These are phyloP conservation scores for Sesamia inferens DNA, from an alignment of 2,888 invertebrate genomes.

Conservation along the genomic window DNA sequence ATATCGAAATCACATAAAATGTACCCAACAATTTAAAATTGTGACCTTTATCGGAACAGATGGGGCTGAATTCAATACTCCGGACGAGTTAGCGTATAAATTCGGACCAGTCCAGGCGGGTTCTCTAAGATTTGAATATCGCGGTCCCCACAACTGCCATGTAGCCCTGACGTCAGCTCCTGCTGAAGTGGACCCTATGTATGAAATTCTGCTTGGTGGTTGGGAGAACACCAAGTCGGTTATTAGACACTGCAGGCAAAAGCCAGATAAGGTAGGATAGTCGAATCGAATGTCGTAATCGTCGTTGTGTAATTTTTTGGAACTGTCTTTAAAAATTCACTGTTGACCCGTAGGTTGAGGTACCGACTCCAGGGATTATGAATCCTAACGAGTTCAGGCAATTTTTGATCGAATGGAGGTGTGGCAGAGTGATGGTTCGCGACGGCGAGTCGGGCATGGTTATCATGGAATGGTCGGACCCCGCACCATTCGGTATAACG, in stretches of 20 bases:
- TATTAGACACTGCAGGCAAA: constrained; percentile 91
- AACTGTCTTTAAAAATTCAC: constrained; percentile 45
- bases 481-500: constrained; percentile 90
- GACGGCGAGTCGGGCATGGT: constrained; percentile 85
- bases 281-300: constrained; percentile 64
- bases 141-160: constrained; percentile 92
- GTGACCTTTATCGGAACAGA: constrained; percentile 82
- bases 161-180: constrained; percentile 89
- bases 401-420: constrained; percentile 90
- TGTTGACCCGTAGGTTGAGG: constrained; percentile 86
- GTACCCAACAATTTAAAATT: constrained; percentile 85
- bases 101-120: constrained; percentile 90
- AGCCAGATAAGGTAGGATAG: constrained; percentile 91
- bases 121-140: constrained; percentile 89
- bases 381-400: constrained; percentile 89
- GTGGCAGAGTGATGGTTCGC: constrained; percentile 88
- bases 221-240: constrained; percentile 92
- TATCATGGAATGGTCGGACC: constrained; percentile 91
- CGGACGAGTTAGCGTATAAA: constrained; percentile 90
- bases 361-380: constrained; percentile 90
- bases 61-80: constrained; percentile 89
- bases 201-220: constrained; percentile 92
- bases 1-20: constrained; percentile 73
- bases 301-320: constrained; percentile 60
- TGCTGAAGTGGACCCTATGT: constrained; percentile 90